These are phyloP conservation scores for Caerostris extrusa DNA, from an alignment of 1,140 invertebrate species.

Conservation along the genomic window DNA sequence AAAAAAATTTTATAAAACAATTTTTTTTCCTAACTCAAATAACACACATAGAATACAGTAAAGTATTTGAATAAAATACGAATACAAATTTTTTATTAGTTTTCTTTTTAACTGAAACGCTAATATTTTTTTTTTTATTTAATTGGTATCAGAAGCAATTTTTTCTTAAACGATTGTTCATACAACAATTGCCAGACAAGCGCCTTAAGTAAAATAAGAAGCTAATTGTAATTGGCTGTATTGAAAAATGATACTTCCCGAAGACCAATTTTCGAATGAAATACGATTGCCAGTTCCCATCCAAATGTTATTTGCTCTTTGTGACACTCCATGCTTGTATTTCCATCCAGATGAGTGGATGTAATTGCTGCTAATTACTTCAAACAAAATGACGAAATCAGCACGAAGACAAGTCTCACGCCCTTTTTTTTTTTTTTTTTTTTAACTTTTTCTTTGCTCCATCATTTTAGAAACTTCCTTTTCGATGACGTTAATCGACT, in stretches of 20 bases:
- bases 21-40: too few species aligned
- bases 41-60: too few species aligned
- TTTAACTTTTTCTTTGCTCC: neutral
- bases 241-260: neutral
- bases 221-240: neutral
- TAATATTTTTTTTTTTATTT: too few species aligned
- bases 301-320: neutral
- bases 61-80: too few species aligned
- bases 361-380: slow-evolving; percentile 4
- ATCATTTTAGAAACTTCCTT: neutral
- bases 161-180: too few species aligned
- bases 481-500: slow-evolving; percentile 3
- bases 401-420: slow-evolving; percentile 12
- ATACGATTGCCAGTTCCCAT: neutral
- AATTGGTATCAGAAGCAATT: too few species aligned
- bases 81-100: too few species aligned
- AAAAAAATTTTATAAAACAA: too few species aligned
- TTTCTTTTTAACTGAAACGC: too few species aligned
- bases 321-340: neutral
- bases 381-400: neutral
- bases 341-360: neutral
- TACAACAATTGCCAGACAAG: neutral
- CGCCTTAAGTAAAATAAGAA: neutral
- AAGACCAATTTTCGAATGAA: neutral
- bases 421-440: neutral